Evolutionary conservation across 2,888 invertebrate species (phyloP).

Genomic region (Quadroppia sp.): DNA sequence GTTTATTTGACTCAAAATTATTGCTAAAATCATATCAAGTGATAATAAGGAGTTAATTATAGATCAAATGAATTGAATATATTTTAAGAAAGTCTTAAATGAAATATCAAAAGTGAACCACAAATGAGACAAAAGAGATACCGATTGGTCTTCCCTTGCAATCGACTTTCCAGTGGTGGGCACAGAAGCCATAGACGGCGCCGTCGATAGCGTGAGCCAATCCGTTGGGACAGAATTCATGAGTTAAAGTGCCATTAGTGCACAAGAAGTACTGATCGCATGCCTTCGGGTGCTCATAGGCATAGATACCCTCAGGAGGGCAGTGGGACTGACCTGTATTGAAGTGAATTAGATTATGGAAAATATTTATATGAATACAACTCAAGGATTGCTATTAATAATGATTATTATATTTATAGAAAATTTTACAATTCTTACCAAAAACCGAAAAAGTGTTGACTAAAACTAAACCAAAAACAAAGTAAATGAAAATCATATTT

Average conservation of each 20-base stretch:
- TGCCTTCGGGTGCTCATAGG: slow-evolving; percentile 46
- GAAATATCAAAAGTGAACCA: no score
- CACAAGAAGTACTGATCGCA: slow-evolving; percentile 74
- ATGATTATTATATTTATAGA: background rate
- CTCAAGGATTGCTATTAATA: no score
- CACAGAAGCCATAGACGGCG: slow-evolving; percentile 83
- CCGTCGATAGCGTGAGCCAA: slow-evolving; percentile 87
- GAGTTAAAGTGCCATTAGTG: slow-evolving; percentile 80
- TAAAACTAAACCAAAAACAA: background rate
- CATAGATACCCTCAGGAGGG: slow-evolving; percentile 46
- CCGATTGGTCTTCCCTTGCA: slow-evolving; percentile 57
- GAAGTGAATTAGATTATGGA: background rate
- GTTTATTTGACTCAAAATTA: no score
- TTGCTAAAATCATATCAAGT: no score
- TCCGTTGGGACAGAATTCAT: slow-evolving; percentile 87
- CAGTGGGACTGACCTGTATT: slow-evolving; percentile 42
- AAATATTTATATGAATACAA: background rate
- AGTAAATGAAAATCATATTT: background rate
- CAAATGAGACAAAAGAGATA: slow-evolving; percentile 37
- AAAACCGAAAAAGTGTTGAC: background rate
- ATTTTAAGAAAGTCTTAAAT: no score
- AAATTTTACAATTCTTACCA: background rate
- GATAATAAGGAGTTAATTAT: no score
- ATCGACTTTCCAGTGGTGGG: slow-evolving; percentile 87
- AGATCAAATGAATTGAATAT: no score